A percentile compares a stretch with the other conserved stretches of the same genome.
Evolutionary conservation across 2,113 vertebrate genomes (phyloP).

Genomic region (Ginglymostoma cirratum): DNA sequence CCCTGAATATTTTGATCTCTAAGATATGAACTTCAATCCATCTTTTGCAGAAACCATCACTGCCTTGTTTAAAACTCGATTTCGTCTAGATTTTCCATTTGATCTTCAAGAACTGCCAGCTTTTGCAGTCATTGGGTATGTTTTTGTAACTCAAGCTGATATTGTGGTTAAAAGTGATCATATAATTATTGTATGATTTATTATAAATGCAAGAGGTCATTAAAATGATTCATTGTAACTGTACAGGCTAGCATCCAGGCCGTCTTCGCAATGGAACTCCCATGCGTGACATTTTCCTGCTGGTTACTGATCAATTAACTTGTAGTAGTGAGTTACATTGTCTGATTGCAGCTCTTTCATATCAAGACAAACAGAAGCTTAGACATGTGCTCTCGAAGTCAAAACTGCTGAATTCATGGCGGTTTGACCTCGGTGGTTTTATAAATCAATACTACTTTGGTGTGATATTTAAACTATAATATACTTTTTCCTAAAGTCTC

Average conservation of each 20-base stretch:
- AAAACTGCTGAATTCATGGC: not conserved
- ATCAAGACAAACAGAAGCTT: not conserved
- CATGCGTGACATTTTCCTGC: not conserved
- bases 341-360: not conserved
- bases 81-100: constrained; percentile 92
- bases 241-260: not conserved
- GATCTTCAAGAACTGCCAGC: constrained; percentile 95
- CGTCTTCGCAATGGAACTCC: not conserved
- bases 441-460: not conserved
- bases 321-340: not conserved
- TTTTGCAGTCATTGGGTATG: constrained; percentile 92
- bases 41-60: constrained; percentile 84
- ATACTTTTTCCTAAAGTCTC: not conserved
- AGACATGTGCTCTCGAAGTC: not conserved
- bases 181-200: not conserved
- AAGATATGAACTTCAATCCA: not conserved
- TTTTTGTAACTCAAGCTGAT: not conserved
- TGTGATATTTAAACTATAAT: not conserved
- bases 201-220: not conserved
- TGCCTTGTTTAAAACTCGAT: constrained; percentile 91
- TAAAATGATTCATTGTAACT: not conserved
- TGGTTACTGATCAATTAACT: not conserved
- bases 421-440: not conserved
- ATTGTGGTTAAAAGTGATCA: not conserved
- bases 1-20: not conserved